Evolutionary conservation across 2,113 vertebrate species (phyloP).

Genomic region (Psettodes erumei): DNA sequence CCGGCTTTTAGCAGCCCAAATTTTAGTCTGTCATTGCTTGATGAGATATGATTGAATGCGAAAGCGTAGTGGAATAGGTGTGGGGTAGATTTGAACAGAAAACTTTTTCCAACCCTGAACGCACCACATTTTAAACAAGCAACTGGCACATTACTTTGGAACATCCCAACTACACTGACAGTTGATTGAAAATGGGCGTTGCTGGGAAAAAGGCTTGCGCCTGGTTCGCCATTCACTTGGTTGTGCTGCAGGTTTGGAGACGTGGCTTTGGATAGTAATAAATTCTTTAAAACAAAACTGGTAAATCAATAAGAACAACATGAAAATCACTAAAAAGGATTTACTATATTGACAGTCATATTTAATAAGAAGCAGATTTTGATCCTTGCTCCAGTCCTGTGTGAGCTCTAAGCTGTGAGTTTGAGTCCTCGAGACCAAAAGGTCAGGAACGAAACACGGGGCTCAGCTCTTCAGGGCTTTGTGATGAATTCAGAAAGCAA

Average conservation of each 20-base stretch:
- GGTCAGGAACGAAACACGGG: not conserved
- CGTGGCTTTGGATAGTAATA: not conserved
- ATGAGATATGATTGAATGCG: slow-evolving; percentile 8
- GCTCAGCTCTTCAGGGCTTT: not conserved
- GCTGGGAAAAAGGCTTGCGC: not conserved
- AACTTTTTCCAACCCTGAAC: not conserved
- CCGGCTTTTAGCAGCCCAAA: slow-evolving; percentile 7
- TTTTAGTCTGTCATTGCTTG: slow-evolving; percentile 6
- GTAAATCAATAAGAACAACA: not conserved
- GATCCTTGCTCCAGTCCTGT: no score
- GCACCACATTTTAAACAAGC: not conserved
- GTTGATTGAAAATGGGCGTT: not conserved
- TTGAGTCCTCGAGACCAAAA: no score
- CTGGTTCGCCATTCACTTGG: not conserved
- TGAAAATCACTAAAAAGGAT: no score
- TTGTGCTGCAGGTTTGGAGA: not conserved
- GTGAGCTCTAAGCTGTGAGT: no score
- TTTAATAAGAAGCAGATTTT: no score
- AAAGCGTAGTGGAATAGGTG: not conserved
- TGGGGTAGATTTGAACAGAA: not conserved
- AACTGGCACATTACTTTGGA: not conserved
- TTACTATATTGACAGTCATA: no score
- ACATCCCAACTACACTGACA: not conserved
- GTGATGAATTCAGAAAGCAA: not conserved
- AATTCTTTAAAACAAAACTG: not conserved